These are phyloP conservation scores for Hippoglossus hippoglossus DNA, from an alignment of 2,797 vertebrate species.

Conservation along the genomic window DNA sequence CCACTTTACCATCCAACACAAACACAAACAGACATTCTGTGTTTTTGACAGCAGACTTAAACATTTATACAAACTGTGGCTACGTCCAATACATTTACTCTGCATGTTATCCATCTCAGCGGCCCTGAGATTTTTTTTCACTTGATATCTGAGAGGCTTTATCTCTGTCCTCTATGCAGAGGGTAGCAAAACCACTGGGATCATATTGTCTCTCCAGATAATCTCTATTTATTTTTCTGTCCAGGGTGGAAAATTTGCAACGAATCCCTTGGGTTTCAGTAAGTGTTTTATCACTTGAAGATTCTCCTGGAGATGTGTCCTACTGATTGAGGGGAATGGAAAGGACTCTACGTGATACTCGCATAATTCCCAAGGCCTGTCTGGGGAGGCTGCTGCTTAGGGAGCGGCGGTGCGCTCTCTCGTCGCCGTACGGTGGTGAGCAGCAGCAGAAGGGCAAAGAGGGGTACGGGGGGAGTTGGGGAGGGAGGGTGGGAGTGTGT, in stretches of 20 bases:
- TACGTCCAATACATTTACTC: background rate
- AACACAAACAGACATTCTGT: slow-evolving; percentile 39
- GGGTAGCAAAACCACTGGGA: slow-evolving; percentile 65
- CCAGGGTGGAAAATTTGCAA: slow-evolving; percentile 81
- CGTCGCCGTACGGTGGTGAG: slow-evolving; percentile 46
- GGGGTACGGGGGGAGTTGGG: slow-evolving; percentile 45
- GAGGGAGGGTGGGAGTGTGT: slow-evolving; percentile 29
- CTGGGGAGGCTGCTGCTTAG: slow-evolving; percentile 45
- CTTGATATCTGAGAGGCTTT: slow-evolving; percentile 57
- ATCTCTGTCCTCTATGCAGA: slow-evolving; percentile 64
- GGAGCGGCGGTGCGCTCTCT: slow-evolving; percentile 17
- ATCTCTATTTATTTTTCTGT: slow-evolving; percentile 84
- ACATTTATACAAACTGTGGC: slow-evolving; percentile 16
- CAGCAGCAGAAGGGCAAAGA: slow-evolving; percentile 52
- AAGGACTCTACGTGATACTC: slow-evolving; percentile 63
- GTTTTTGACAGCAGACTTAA: slow-evolving; percentile 23
- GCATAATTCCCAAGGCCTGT: slow-evolving; percentile 53
- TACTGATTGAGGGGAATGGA: slow-evolving; percentile 47
- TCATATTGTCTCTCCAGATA: slow-evolving; percentile 77
- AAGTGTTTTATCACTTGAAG: slow-evolving; percentile 76
- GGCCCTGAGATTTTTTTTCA: slow-evolving; percentile 7
- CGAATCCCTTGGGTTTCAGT: slow-evolving; percentile 65
- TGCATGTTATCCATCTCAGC: slow-evolving; percentile 17
- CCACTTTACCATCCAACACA: slow-evolving; percentile 31
- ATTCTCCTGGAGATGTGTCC: slow-evolving; percentile 66